Conservation (phyloP, 2,113 vertebrate genomes). For the Alosa alosa region DNA sequence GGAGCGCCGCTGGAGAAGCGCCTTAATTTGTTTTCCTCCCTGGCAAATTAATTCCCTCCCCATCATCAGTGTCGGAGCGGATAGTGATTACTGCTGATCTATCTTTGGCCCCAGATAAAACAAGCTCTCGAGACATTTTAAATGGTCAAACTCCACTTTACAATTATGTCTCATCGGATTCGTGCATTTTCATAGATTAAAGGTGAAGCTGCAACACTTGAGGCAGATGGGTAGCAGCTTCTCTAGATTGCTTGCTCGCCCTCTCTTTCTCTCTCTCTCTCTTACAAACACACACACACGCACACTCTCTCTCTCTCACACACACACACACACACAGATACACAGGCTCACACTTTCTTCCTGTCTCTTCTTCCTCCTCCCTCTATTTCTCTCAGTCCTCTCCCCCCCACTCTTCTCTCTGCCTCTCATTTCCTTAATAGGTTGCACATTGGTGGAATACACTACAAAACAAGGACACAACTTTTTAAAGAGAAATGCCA, state of each 20-base stretch:
- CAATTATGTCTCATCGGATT: conserved; percentile 73
- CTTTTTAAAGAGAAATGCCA: conserved; percentile 1
- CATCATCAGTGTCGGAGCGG: conserved; percentile 63
- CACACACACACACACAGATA: not conserved
- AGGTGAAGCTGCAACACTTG: conserved; percentile 65
- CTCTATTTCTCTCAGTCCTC: conserved; percentile 35
- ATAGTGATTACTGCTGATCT: conserved; percentile 65
- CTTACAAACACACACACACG: not conserved
- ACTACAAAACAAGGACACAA: conserved; percentile 27
- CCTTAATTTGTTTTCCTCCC: conserved; percentile 76
- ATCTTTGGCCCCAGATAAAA: conserved; percentile 53
- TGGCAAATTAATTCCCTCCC: conserved; percentile 73
- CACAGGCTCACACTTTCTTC: not conserved
- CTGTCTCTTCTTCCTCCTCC: conserved; percentile 18
- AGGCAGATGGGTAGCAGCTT: conserved; percentile 35
- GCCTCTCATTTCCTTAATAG: conserved; percentile 21
- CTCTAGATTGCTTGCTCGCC: not conserved
- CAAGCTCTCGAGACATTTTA: conserved; percentile 69
- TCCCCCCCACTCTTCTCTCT: conserved; percentile 33
- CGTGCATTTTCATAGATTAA: conserved; percentile 74
- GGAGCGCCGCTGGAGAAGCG: conserved; percentile 54
- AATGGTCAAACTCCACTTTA: conserved; percentile 67
- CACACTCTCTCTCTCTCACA: not conserved
- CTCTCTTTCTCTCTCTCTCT: not conserved
- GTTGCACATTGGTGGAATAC: conserved; percentile 27